Evolutionary conservation across 2,797 vertebrate genomes (phyloP).

Genomic region (Coracias cyanogaster): DNA sequence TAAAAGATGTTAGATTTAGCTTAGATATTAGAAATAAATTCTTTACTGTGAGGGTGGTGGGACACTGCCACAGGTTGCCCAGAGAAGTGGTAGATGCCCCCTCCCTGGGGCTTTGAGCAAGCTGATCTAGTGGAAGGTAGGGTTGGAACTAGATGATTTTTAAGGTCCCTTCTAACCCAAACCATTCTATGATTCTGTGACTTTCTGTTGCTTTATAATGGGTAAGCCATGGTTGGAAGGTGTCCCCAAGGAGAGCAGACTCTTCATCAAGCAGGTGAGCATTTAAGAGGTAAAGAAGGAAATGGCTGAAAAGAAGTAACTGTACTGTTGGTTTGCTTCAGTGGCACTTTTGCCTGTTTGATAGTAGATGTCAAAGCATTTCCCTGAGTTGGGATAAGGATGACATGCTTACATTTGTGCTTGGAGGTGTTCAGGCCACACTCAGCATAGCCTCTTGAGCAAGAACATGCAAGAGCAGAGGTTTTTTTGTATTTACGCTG

Average conservation of each 20-base stretch:
- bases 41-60: background rate
- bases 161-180: too few species aligned
- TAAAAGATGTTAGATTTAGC: background rate
- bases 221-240: accelerated
- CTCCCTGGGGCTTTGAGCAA: background rate
- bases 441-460: background rate
- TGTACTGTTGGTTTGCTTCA: background rate
- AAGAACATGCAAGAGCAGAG: background rate
- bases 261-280: background rate
- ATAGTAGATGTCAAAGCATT: background rate
- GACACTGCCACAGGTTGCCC: background rate
- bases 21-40: background rate
- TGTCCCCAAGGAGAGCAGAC: background rate
- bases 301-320: background rate
- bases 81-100: background rate
- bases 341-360: background rate
- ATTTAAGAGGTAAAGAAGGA: background rate
- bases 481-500: background rate
- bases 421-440: background rate
- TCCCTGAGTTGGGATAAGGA: background rate
- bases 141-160: background rate
- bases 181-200: background rate
- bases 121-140: background rate
- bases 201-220: background rate
- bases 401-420: background rate